phyloP scores from a whole-genome alignment of 1,140 invertebrate species.

The Trinorchestia longiramus region DNA sequence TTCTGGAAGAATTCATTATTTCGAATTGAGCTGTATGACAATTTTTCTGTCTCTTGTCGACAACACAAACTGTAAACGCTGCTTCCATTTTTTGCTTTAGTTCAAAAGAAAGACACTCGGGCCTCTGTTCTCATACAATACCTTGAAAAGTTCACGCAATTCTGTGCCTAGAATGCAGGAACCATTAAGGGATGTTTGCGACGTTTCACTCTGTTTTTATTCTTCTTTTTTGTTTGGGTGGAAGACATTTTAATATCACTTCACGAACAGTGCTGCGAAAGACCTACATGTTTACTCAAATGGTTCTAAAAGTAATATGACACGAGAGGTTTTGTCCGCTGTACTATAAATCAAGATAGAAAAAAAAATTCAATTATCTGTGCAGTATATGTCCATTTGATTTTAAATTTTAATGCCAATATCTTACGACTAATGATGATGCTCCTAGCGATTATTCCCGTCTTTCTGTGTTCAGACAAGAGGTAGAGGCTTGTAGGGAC shows the following conservation, averaged over 20 bases:
- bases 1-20: neutral
- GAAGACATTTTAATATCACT: neutral
- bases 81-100: neutral
- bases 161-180: neutral
- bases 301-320: no score
- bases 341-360: no score
- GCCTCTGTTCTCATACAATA: neutral
- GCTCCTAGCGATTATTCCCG: no score
- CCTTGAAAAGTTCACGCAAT: neutral
- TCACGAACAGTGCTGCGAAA: neutral
- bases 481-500: no score
- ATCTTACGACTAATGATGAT: no score
- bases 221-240: neutral
- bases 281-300: no score
- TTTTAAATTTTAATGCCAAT: no score
- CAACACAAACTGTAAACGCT: neutral
- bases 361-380: no score
- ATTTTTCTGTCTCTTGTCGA: neutral
- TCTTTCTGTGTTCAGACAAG: no score
- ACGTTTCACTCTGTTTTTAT: neutral
- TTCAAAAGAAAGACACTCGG: neutral
- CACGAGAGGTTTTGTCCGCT: no score
- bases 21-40: neutral
- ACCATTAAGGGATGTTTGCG: neutral
- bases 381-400: no score